Percentiles rank a stretch among this genome's conserved stretches.
phyloP scores from a whole-genome alignment of 2,113 vertebrate genomes.

The Acanthisitta chloris region DNA sequence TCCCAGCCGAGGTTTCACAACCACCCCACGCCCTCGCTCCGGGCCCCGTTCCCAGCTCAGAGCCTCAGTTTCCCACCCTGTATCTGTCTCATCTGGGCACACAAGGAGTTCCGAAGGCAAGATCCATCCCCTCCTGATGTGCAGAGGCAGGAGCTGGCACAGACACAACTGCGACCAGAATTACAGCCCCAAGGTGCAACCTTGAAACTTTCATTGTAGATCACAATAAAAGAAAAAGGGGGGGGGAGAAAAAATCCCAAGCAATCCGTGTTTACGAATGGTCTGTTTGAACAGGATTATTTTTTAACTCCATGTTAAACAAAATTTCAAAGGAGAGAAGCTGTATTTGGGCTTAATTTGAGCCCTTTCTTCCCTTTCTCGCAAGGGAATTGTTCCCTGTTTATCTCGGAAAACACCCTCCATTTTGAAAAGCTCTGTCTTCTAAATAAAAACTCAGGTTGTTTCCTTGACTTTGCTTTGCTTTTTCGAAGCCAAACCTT shows the following conservation, averaged over 20 bases:
- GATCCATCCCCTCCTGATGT: not conserved
- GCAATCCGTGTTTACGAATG: not conserved
- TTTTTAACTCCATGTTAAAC: constrained; percentile 46
- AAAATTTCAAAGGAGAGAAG: constrained; percentile 16
- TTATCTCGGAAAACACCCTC: constrained; percentile 7
- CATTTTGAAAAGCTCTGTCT: not conserved
- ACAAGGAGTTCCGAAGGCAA: not conserved
- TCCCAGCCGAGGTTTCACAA: not conserved
- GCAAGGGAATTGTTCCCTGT: not conserved
- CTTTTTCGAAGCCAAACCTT: not conserved
- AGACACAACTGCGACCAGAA: not conserved
- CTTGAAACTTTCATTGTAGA: not conserved
- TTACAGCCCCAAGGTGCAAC: not conserved
- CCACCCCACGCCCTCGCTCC: not conserved
- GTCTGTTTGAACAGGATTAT: constrained; percentile 58
- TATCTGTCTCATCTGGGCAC: not conserved
- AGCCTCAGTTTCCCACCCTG: constrained; percentile 45
- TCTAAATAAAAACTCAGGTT: constrained; percentile 17
- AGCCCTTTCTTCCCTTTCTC: not conserved
- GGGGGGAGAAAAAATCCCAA: accelerated
- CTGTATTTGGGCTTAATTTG: not conserved
- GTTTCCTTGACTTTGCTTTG: constrained; percentile 2
- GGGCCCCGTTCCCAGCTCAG: constrained; percentile 7
- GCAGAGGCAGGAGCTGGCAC: not conserved
- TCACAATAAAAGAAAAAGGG: not conserved